A percentile compares a stretch with the other conserved stretches of the same genome.
These are phyloP conservation scores for Notarius lentiginosus DNA, from an alignment of 2,113 vertebrate genomes.

Conservation along the genomic window DNA sequence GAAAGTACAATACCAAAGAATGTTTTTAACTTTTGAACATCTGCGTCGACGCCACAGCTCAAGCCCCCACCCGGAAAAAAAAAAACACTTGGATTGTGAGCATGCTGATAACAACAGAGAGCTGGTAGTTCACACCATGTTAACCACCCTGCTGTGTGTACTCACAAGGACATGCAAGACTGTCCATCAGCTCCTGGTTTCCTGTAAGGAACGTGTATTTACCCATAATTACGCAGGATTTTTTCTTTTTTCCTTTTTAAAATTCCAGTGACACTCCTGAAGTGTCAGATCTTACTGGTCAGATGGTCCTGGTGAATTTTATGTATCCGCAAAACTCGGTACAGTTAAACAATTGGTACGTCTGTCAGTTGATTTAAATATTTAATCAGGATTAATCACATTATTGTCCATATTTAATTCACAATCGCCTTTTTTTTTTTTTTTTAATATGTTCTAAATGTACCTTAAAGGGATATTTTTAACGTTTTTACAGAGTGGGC, in stretches of 20 bases:
- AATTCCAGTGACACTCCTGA: neutral
- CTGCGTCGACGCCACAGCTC: neutral
- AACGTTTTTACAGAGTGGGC: too few relatives aligned
- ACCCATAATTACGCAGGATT: neutral
- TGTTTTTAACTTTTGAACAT: neutral
- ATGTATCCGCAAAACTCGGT: too few relatives aligned
- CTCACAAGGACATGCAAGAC: conserved; percentile 5
- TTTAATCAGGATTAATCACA: too few relatives aligned
- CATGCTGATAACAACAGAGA: conserved; percentile 3
- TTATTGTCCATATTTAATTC: too few relatives aligned
- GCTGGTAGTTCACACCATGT: conserved; percentile 12
- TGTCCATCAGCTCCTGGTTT: neutral
- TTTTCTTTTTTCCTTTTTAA: neutral
- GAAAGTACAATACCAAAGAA: neutral
- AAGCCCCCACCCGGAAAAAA: neutral
- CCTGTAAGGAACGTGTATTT: neutral
- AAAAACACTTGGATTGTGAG: conserved; percentile 7
- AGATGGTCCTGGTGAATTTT: too few relatives aligned
- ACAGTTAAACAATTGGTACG: too few relatives aligned
- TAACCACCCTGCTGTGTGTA: conserved; percentile 18
- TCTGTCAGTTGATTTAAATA: too few relatives aligned
- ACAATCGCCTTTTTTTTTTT: too few relatives aligned
- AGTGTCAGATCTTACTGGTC: too few relatives aligned
- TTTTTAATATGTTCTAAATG: too few relatives aligned
- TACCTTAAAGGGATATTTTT: too few relatives aligned